A percentile compares a stretch with the other conserved stretches of the same genome.
phyloP scores from a whole-genome alignment of 2,797 vertebrate genomes.

The Microcaecilia unicolor region DNA sequence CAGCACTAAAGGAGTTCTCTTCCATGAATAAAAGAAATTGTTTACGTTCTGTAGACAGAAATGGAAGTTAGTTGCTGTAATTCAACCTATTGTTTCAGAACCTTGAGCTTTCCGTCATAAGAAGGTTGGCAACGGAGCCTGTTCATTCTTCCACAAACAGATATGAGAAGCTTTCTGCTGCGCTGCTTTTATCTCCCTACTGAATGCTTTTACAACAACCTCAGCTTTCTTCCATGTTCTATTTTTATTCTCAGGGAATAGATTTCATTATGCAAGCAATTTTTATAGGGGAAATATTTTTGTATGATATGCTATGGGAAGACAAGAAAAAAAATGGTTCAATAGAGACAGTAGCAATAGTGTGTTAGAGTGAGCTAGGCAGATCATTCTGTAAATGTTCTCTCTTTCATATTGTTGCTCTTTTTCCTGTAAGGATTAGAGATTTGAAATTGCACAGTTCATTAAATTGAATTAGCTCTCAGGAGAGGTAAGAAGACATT shows the following conservation, averaged over 20 bases:
- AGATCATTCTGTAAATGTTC: neutral
- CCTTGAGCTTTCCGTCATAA: too few relatives aligned
- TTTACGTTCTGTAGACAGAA: too few relatives aligned
- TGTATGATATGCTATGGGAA: neutral
- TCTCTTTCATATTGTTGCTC: too few relatives aligned
- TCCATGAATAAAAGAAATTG: too few relatives aligned
- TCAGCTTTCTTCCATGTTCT: neutral
- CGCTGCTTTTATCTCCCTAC: neutral
- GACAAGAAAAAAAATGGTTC: neutral
- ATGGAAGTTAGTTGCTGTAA: too few relatives aligned
- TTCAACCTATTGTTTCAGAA: too few relatives aligned
- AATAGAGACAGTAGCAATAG: neutral
- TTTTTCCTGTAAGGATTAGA: neutral
- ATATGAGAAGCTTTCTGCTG: too few relatives aligned
- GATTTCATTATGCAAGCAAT: neutral
- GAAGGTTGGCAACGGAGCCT: too few relatives aligned
- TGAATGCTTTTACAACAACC: rapidly evolving
- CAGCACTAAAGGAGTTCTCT: too few relatives aligned
- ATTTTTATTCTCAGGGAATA: neutral
- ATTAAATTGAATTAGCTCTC: conserved; percentile 11
- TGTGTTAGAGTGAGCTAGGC: neutral
- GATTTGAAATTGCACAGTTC: neutral
- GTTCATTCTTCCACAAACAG: too few relatives aligned
- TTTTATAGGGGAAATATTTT: neutral
- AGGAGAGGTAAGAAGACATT: conserved; percentile 6